A percentile compares a stretch with the other conserved stretches of the same genome.
Evolutionary conservation across 1,140 invertebrate species (phyloP).

Genomic region (Aleiodes sp.): DNA sequence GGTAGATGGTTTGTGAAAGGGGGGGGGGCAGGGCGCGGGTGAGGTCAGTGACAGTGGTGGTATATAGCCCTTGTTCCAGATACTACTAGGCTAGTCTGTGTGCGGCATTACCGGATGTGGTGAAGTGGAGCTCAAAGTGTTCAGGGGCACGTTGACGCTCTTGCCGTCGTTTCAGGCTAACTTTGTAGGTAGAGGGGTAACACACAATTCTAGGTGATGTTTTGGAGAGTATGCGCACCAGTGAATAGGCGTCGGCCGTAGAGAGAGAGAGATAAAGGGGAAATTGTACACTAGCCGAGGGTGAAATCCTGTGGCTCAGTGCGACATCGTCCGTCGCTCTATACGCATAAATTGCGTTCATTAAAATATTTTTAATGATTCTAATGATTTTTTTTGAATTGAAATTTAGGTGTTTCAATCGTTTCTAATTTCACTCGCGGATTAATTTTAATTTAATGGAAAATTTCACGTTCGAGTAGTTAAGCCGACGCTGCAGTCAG

Average conservation of each 20-base stretch:
- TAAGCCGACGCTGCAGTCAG: background rate
- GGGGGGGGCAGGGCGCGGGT: no score
- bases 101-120: slow-evolving; percentile 7
- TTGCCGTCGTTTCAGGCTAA: slow-evolving; percentile 17
- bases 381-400: background rate
- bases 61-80: no score
- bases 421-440: no score
- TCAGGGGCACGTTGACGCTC: slow-evolving; percentile 38
- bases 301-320: slow-evolving; percentile 41
- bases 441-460: background rate
- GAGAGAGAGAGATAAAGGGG: slow-evolving; percentile 16
- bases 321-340: slow-evolving; percentile 50
- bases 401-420: no score
- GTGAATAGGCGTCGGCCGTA: slow-evolving; percentile 53
- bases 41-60: slow-evolving; percentile 4
- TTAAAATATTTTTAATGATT: slow-evolving; percentile 17
- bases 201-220: slow-evolving; percentile 1
- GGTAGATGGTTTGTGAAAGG: no score
- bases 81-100: background rate
- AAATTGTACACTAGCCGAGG: background rate
- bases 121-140: slow-evolving; percentile 30
- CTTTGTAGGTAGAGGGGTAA: slow-evolving; percentile 41
- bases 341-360: slow-evolving; percentile 42
- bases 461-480: background rate
- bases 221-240: slow-evolving; percentile 45